These are phyloP conservation scores for Clanis bilineata DNA, from an alignment of 2,888 invertebrate species.

Conservation along the genomic window DNA sequence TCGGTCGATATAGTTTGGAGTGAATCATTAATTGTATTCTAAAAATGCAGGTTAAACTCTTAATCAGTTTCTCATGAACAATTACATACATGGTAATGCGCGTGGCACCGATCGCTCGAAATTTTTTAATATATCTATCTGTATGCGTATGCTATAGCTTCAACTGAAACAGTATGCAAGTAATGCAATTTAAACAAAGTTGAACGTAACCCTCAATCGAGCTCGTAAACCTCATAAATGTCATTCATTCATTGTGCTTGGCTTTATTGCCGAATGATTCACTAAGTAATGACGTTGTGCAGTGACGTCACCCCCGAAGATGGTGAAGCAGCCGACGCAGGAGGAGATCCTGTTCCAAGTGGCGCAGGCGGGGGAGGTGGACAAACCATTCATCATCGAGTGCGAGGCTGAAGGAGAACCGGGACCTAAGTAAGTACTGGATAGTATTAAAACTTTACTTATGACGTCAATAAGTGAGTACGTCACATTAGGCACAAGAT, in stretches of 20 bases:
- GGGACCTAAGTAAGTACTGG: constrained; percentile 90
- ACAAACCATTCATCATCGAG: constrained; percentile 97
- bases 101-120: too few relatives aligned
- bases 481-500: too few relatives aligned
- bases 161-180: too few relatives aligned
- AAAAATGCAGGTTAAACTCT: too few relatives aligned
- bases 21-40: too few relatives aligned
- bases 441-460: too few relatives aligned
- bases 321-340: constrained; percentile 95
- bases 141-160: too few relatives aligned
- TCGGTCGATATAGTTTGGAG: too few relatives aligned
- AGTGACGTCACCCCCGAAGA: constrained; percentile 95
- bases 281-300: constrained; percentile 21
- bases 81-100: too few relatives aligned
- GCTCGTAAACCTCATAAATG: neutral
- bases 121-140: too few relatives aligned
- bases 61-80: too few relatives aligned
- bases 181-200: neutral
- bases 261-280: neutral
- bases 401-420: constrained; percentile 99
- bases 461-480: too few relatives aligned
- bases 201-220: neutral
- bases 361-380: constrained; percentile 91
- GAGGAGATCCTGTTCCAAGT: constrained; percentile 96
- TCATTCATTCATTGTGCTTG: neutral